phyloP scores from a whole-genome alignment of 2,888 invertebrate genomes.

The Pachliopta kotzebuea region DNA sequence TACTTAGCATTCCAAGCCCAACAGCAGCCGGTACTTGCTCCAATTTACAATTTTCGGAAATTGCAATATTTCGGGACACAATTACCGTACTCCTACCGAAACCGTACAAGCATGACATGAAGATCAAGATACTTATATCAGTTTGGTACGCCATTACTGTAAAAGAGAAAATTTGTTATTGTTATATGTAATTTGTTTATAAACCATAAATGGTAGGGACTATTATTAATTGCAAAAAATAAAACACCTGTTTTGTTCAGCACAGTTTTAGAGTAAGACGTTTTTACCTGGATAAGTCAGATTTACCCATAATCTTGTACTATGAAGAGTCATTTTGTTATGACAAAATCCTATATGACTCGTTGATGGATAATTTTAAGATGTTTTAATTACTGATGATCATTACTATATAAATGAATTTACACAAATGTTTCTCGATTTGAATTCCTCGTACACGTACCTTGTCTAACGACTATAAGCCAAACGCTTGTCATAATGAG shows the following conservation, averaged over 20 bases:
- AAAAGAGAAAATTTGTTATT: constrained; percentile 34
- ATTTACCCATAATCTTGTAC: too few relatives aligned
- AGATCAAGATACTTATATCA: constrained; percentile 71
- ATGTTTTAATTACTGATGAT: neutral
- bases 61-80: constrained; percentile 85
- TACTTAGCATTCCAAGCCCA: constrained; percentile 86
- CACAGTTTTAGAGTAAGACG: too few relatives aligned
- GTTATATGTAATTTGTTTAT: too few relatives aligned
- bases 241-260: too few relatives aligned
- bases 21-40: constrained; percentile 84
- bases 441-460: constrained; percentile 75
- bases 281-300: too few relatives aligned
- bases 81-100: constrained; percentile 86
- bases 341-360: too few relatives aligned
- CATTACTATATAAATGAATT: neutral
- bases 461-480: constrained; percentile 79
- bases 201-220: too few relatives aligned
- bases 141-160: constrained; percentile 83
- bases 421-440: neutral
- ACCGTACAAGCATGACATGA: constrained; percentile 83
- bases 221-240: too few relatives aligned
- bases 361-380: neutral
- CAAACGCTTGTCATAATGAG: constrained; percentile 82
- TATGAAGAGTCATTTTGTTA: too few relatives aligned
- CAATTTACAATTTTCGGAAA: constrained; percentile 82